A percentile compares a stretch with the other conserved stretches of the same genome.
These are phyloP conservation scores for Gymnopithys bicolor DNA, from an alignment of 2,797 vertebrate species.

Conservation along the genomic window DNA sequence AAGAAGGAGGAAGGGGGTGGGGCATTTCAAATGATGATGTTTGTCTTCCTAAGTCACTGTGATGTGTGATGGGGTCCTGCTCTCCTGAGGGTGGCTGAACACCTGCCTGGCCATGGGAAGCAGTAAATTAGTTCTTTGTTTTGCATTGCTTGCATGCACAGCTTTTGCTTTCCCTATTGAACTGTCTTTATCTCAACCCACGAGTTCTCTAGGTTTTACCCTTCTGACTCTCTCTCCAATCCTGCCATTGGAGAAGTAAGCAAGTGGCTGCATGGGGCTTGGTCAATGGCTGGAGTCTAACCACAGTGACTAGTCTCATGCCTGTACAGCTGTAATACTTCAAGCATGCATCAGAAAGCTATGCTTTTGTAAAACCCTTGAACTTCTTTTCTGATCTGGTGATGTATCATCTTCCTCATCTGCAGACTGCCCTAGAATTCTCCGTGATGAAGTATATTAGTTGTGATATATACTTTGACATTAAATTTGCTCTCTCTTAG, in stretches of 20 bases:
- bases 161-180: background rate
- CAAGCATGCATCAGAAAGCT: background rate
- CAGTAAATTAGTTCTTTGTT: background rate
- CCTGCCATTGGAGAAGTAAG: background rate
- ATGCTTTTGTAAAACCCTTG: background rate
- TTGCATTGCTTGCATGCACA: background rate
- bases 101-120: background rate
- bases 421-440: background rate
- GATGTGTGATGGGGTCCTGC: background rate
- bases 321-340: background rate
- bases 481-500: background rate
- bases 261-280: accelerated
- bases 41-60: background rate
- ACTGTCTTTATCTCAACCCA: background rate
- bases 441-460: background rate
- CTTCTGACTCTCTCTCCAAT: accelerated
- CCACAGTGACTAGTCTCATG: background rate
- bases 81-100: background rate
- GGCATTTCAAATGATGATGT: background rate
- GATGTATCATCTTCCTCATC: background rate
- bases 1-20: background rate
- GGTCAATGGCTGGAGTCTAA: background rate
- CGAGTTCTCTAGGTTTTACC: background rate
- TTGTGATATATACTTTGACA: background rate
- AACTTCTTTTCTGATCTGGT: background rate